Base-by-base conservation (phyloP, 2,113 vertebrate species). In the Tupaia tana region DNA sequence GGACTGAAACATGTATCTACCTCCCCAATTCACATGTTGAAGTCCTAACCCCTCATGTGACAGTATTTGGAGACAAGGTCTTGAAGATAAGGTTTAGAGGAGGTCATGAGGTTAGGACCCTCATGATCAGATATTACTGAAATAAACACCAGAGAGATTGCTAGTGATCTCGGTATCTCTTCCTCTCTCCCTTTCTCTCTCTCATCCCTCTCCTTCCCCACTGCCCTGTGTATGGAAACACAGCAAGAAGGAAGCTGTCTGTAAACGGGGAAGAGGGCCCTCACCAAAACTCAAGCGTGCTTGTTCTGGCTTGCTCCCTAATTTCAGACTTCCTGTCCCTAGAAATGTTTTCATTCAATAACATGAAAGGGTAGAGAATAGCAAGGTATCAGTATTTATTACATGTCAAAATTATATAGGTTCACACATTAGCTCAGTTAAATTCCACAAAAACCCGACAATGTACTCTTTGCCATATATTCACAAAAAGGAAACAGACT, bases 151-250 rank as follows among this genome's bases (percentile, higher is more conserved):
- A 54, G 20, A 64, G 18, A 20, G 6, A 13, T 58, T 74, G 24
- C 43, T 24, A 7, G 16, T 43, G 43, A 43, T 43, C 43, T 43
- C 6, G 43, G 43, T 43, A 43, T 43, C 4, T 43, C 43, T 43
- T 6, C 43, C 43, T 43, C 9, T 66, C 7, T 6, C 1, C 24
- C 20, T 71, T 27, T n/a, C 5, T 15, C 10, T 61, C 3, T 24
- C 8, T 6, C 18, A 43, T 43, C 11, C 13, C 15, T 34, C 22
- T 31, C 13, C 0, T 2, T 10, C n/a, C 12, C 25, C n/a, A 43
- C 43, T 19, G 14, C 10, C 31, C 14, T 29, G 7, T 24, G 43
- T 43, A 43, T 74, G 56, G 74, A 9, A n/a, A 10, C 34, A 52
- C 4, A 56, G 34, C 9, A 78, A n/a, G 27, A 67, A 11, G 16